Base-by-base conservation (phyloP, 2,113 vertebrate species). In the Cardinalis cardinalis region DNA sequence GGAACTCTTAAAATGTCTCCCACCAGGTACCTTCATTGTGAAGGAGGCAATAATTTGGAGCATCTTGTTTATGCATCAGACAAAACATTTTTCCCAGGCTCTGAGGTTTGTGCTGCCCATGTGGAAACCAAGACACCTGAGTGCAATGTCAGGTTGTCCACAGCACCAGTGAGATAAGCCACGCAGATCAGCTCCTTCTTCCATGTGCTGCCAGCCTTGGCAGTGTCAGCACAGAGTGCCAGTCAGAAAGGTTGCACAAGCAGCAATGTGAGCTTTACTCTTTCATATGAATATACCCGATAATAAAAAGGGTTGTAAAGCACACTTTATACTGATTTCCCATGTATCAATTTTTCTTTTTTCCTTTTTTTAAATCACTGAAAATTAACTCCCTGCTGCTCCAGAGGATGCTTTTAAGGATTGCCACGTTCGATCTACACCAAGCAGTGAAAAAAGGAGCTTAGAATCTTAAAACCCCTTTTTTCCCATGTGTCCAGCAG, bases 401-500 rank as follows among this genome's bases (percentile, higher is more conserved):
- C 49, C 61, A 59, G 52, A 56, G 43, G 24, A 23, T 0, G 18
- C 24, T 70, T 83, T 78, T 34, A 72, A 79, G 51, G 51, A 64
- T 2, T 28, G 14, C 17, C 24, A 41, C 2, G 0, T 69, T 69
- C 3, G 0, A 29, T 58, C 61, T 31, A 9, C 14, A 26, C 15
- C 64, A 40, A 25, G 70, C 51, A 84, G 52, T 23, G 13, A 23
- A 58, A 73, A 73, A 84, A 3, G 2, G 12, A 79, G 34, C 53
- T 68, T 23, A 84, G 49, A 38, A 88, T 38, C 79, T 69, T 48
- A 90, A 29, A 84, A 89, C 51, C 32, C 52, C 36, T n/a, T 5
- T 6, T 55, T 58, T 80, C 38, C 23, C 18, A 0, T 14, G 41
- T 48, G 53, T 31, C 73, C 79, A 66, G 55, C 1, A 18, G n/a